Conservation (phyloP, 1,140 invertebrate species). For the Diprion similis region DNA sequence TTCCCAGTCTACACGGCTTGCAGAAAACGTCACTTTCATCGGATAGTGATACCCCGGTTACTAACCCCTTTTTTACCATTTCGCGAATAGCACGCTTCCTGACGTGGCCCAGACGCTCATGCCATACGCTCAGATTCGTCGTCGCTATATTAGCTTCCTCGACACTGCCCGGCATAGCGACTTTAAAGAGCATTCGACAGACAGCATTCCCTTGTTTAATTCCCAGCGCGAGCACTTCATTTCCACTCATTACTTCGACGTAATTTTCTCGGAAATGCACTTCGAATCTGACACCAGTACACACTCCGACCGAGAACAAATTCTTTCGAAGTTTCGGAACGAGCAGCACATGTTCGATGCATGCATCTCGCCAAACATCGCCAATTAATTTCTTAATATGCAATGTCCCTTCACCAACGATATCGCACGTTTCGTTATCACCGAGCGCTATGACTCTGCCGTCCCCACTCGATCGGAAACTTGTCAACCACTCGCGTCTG, state of each 20-base stretch:
- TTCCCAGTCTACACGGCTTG: conserved; percentile 9
- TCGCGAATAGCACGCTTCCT: background rate
- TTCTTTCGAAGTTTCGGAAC: conserved; percentile 15
- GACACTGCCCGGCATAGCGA: background rate
- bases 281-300: background rate
- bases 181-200: conserved; percentile 4
- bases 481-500: conserved; percentile 29
- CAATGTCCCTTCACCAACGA: conserved; percentile 26
- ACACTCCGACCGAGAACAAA: conserved; percentile 14
- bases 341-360: conserved; percentile 14
- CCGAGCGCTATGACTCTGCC: conserved; percentile 28
- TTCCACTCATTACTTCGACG: background rate
- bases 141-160: conserved; percentile 5
- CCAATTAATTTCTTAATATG: conserved; percentile 19
- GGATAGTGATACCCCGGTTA: background rate
- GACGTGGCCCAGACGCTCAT: conserved; percentile 22
- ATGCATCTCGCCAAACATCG: background rate
- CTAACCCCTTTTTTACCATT: background rate
- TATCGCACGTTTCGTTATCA: conserved; percentile 25
- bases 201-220: conserved; percentile 11
- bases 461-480: conserved; percentile 19
- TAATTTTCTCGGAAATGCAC: conserved; percentile 6
- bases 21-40: conserved; percentile 22
- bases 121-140: no score
- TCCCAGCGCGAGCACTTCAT: background rate